Evolutionary conservation across 2,888 invertebrate species (phyloP).

Genomic region (Agrotis exclamationis): DNA sequence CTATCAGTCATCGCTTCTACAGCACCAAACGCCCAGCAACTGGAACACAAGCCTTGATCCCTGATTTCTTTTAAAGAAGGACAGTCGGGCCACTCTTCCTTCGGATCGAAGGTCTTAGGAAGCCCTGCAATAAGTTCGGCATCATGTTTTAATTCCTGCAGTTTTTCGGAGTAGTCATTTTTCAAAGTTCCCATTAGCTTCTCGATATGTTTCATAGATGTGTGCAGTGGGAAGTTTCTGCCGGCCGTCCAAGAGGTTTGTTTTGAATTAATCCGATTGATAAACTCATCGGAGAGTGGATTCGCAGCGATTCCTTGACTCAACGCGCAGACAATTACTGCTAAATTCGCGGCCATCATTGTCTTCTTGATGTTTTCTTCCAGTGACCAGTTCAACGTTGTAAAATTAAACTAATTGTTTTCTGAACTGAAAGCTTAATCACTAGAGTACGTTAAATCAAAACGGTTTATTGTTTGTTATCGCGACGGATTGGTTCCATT

Average conservation of each 20-base stretch:
- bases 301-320: conserved; percentile 74
- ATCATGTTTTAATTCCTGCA: conserved; percentile 82
- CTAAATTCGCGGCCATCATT: conserved; percentile 75
- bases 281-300: conserved; percentile 93
- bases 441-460: neutral
- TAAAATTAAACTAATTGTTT: neutral
- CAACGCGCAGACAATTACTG: conserved; percentile 73
- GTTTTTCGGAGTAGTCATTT: conserved; percentile 87
- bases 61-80: conserved; percentile 96
- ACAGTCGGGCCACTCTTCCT: conserved; percentile 96
- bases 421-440: conserved; percentile 9
- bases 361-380: conserved; percentile 63
- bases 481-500: conserved; percentile 4
- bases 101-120: conserved; percentile 95
- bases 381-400: conserved; percentile 28
- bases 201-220: conserved; percentile 91
- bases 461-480: conserved; percentile 8
- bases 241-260: conserved; percentile 95
- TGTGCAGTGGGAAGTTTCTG: conserved; percentile 93
- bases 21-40: conserved; percentile 98
- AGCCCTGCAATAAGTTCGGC: conserved; percentile 84
- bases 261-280: conserved; percentile 92
- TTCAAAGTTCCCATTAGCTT: conserved; percentile 94
- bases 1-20: conserved; percentile 98
- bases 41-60: conserved; percentile 97